These are phyloP conservation scores for Antitype chi DNA, from an alignment of 2,888 invertebrate species.

Conservation along the genomic window DNA sequence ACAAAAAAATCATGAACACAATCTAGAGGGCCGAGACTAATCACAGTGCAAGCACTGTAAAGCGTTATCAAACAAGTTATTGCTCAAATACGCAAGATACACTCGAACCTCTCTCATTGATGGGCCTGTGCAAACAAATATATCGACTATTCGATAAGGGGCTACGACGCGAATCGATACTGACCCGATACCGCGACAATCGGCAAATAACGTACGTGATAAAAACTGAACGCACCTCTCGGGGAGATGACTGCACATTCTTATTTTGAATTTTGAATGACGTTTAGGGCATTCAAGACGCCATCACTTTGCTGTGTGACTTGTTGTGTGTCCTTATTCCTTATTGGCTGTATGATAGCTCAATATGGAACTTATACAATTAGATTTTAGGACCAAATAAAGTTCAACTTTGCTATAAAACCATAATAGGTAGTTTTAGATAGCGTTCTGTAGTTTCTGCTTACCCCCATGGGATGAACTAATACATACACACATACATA, in stretches of 20 bases:
- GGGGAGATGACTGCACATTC: slow-evolving; percentile 60
- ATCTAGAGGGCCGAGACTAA: slow-evolving; percentile 83
- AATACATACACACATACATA: no score
- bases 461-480: no score
- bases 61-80: slow-evolving; percentile 88
- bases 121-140: slow-evolving; percentile 85
- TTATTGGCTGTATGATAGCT: neutral
- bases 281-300: slow-evolving; percentile 47
- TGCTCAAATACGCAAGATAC: slow-evolving; percentile 88
- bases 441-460: no score
- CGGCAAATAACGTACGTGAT: slow-evolving; percentile 80
- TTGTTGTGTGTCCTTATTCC: slow-evolving; percentile 25
- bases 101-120: slow-evolving; percentile 86
- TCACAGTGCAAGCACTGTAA: slow-evolving; percentile 84
- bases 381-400: neutral
- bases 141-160: slow-evolving; percentile 88
- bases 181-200: slow-evolving; percentile 80
- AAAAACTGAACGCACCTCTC: slow-evolving; percentile 79
- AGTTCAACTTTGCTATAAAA: neutral
- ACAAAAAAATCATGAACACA: slow-evolving; percentile 79
- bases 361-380: neutral
- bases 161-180: slow-evolving; percentile 83
- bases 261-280: slow-evolving; percentile 61
- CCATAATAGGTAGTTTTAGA: neutral
- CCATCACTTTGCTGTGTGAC: slow-evolving; percentile 43